Base-by-base conservation (phyloP, 2,797 vertebrate genomes). In the Labroides dimidiatus region DNA sequence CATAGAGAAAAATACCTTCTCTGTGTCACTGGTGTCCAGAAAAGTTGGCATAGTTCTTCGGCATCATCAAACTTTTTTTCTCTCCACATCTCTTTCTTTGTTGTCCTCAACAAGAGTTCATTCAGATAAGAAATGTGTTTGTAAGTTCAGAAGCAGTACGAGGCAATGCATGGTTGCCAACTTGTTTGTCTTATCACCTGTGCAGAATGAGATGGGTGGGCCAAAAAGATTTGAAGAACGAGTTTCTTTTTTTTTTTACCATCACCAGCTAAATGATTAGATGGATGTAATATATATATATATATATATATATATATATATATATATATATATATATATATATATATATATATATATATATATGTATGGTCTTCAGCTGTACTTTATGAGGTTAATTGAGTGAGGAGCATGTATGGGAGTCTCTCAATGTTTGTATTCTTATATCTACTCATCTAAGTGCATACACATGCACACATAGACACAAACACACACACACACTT, bases 81-180 rank as follows among this genome's bases (percentile, higher is more conserved):
- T 71, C 77, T 85, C 60, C 60, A 37, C 55, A 59, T 64, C 71
- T 73, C 76, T 69, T 53, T 17, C 81, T 67, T 50, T 41, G 49
- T 44, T 82, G 82, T 85, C 82, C 81, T 87, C 50, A 90, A 33
- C 58, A 67, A 87, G 80, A 74, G 87, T 81, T 87, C 84, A 84
- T 56, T 61, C 60, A 77, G 87, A 91, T 91, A 89, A 84, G 66
- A 84, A 75, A 19, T 66, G 23, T 50, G 87, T 85, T 78, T 77
- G 81, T 69, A 85, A 45, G 76, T 86, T 88, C 84, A 89, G 91
- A 81, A 90, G 89, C 86, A 84, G 77, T 55, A 37, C 69, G 73
- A 68, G 24, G 73, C 62, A 72, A 77, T 74, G 37, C 44, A 41
- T 44, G 43, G 56, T 64, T 82, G 65, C 83, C 43, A 51, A 39